Conservation (phyloP, 2,797 vertebrate species). For the Micrastur ruficollis region DNA sequence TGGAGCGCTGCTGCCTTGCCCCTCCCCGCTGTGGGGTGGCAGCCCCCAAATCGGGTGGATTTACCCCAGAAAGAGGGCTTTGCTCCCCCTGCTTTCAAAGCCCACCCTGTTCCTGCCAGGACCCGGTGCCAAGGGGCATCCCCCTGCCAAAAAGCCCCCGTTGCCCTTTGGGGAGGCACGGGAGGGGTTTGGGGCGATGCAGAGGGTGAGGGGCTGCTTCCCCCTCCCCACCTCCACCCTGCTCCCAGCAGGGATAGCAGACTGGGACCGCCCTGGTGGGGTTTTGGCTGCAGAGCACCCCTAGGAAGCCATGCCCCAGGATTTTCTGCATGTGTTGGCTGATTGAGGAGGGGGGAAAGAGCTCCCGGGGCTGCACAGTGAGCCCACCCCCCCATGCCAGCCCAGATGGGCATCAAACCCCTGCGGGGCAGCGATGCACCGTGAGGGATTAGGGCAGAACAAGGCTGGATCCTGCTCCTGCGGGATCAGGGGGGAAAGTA, state of each 20-base stretch:
- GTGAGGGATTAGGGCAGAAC: background rate
- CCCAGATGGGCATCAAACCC: background rate
- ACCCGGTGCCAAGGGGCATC: fast-evolving
- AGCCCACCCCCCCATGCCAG: background rate
- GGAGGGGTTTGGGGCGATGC: background rate
- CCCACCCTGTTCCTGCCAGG: too few species aligned
- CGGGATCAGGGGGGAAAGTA: fast-evolving
- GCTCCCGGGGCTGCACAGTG: background rate
- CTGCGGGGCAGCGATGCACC: background rate
- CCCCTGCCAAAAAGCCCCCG: fast-evolving
- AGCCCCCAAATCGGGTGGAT: background rate
- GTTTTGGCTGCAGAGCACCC: background rate
- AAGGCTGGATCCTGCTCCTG: background rate
- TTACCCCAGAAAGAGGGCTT: background rate
- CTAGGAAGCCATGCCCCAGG: background rate
- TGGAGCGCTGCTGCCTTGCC: fast-evolving
- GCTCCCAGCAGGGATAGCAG: fast-evolving
- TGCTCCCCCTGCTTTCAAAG: background rate
- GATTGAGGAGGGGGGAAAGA: background rate
- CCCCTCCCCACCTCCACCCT: background rate
- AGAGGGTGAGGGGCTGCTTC: background rate
- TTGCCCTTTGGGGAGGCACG: background rate
- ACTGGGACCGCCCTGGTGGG: fast-evolving
- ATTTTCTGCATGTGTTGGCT: background rate
- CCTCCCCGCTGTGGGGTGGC: fast-evolving